A percentile compares a stretch with the other conserved stretches of the same genome.
These are phyloP conservation scores for Aphidius gifuensis DNA, from an alignment of 1,140 invertebrate genomes.

Conservation along the genomic window DNA sequence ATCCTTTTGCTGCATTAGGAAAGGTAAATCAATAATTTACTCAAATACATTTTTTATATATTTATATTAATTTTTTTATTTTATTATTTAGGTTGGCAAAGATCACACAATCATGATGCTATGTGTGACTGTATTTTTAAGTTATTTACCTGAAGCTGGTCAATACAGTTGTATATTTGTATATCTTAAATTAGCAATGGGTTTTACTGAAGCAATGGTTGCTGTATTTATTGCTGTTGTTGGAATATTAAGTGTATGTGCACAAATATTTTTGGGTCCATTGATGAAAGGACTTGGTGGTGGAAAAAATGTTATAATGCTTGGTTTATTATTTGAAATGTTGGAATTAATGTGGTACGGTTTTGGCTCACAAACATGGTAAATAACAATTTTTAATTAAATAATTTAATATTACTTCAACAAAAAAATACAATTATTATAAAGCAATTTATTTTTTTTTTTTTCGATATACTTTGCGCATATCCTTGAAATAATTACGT, in stretches of 20 bases:
- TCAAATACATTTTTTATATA: not conserved
- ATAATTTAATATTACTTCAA: not conserved
- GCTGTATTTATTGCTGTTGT: conserved; percentile 97
- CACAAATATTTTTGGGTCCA: conserved; percentile 86
- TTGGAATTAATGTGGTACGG: conserved; percentile 97
- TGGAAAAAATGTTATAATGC: conserved; percentile 91
- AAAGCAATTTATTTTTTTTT: conserved; percentile 16
- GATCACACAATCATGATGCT: conserved; percentile 95
- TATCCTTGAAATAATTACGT: conserved; percentile 12
- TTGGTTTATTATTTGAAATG: conserved; percentile 95
- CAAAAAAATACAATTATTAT: not conserved
- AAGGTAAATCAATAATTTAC: conserved; percentile 54
- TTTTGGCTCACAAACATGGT: conserved; percentile 82
- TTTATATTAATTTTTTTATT: not conserved
- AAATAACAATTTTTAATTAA: conserved; percentile 35
- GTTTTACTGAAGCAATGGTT: conserved; percentile 91
- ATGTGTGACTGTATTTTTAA: conserved; percentile 95
- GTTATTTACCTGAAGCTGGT: conserved; percentile 96
- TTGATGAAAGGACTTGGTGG: conserved; percentile 89
- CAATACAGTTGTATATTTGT: conserved; percentile 99
- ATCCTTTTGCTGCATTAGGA: conserved; percentile 80
- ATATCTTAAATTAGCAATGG: conserved; percentile 97
- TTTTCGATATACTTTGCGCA: conserved; percentile 5
- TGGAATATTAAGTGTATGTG: conserved; percentile 92
- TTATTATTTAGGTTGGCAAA: conserved; percentile 74